Percentiles rank a stretch among this genome's conserved stretches.
Conservation (phyloP, 1,140 invertebrate genomes). For the Drosophila prosaltans region DNA sequence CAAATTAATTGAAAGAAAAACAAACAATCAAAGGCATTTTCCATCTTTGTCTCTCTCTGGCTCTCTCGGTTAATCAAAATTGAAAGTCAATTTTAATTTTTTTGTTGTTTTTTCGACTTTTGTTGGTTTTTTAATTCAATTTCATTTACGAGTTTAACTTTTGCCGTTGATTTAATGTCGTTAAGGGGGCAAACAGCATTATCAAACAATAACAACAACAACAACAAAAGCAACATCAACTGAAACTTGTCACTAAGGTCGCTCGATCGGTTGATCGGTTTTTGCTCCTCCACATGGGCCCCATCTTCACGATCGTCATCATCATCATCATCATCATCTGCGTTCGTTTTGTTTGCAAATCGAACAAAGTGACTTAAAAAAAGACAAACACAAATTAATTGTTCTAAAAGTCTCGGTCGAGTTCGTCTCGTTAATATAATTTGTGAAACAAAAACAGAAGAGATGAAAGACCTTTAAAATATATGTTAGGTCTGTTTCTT, state of each 20-base stretch:
- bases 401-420: slow-evolving; percentile 51
- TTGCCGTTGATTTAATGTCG: slow-evolving; percentile 4
- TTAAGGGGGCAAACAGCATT: slow-evolving; percentile 39
- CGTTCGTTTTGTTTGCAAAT: slow-evolving; percentile 18
- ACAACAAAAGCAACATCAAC: not conserved
- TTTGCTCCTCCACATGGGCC: too few relatives aligned
- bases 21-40: slow-evolving; percentile 17
- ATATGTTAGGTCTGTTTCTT: slow-evolving; percentile 22
- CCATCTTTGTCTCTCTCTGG: not conserved
- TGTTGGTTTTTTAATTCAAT: slow-evolving; percentile 48
- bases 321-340: slow-evolving; percentile 11
- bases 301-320: slow-evolving; percentile 9
- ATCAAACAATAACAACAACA: too few relatives aligned
- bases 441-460: slow-evolving; percentile 4
- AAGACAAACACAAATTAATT: slow-evolving; percentile 64
- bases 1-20: slow-evolving; percentile 64
- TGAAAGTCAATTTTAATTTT: slow-evolving; percentile 56
- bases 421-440: slow-evolving; percentile 23
- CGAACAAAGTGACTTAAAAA: slow-evolving; percentile 28
- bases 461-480: slow-evolving; percentile 46
- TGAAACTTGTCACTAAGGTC: slow-evolving; percentile 18
- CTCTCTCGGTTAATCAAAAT: slow-evolving; percentile 37
- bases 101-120: not conserved
- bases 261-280: slow-evolving; percentile 41
- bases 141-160: slow-evolving; percentile 50